Percentiles rank a stretch among this genome's conserved stretches.
phyloP scores from a whole-genome alignment of 2,888 invertebrate genomes.

The Drosophila mimica region DNA sequence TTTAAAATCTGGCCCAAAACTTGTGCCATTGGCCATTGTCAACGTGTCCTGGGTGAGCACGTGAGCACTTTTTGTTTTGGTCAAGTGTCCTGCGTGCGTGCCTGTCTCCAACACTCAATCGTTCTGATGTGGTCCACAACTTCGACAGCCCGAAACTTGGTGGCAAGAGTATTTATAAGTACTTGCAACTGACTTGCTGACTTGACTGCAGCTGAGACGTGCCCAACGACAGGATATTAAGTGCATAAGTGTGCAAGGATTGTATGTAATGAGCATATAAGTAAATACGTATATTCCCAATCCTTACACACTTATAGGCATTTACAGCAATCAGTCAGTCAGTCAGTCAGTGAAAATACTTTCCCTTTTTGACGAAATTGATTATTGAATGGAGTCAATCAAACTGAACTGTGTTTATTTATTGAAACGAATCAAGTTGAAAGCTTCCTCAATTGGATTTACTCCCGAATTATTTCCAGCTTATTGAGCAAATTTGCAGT shows the following conservation, averaged over 20 bases:
- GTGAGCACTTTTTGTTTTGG: slow-evolving; percentile 43
- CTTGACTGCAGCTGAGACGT: slow-evolving; percentile 56
- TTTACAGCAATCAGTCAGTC: not conserved
- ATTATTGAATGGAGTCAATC: not conserved
- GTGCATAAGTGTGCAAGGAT: slow-evolving; percentile 59
- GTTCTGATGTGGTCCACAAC: slow-evolving; percentile 53
- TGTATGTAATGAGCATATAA: slow-evolving; percentile 40
- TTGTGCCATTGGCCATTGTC: slow-evolving; percentile 14
- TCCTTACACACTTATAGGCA: not conserved
- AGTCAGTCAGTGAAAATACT: not conserved
- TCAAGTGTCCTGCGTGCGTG: slow-evolving; percentile 69
- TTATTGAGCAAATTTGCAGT: not conserved
- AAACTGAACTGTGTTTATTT: not conserved
- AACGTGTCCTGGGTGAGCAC: slow-evolving; percentile 26
- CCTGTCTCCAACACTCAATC: slow-evolving; percentile 65
- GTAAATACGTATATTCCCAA: not conserved
- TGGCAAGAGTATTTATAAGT: slow-evolving; percentile 51
- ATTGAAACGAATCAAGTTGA: not conserved
- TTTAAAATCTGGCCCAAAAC: slow-evolving; percentile 40
- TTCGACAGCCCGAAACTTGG: slow-evolving; percentile 49
- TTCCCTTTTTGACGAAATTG: not conserved
- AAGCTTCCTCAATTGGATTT: not conserved
- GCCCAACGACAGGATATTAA: slow-evolving; percentile 66
- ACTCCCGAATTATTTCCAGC: not conserved
- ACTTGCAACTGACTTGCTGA: slow-evolving; percentile 51